Conservation (phyloP, 2,888 invertebrate genomes). For the Timandra comae region DNA sequence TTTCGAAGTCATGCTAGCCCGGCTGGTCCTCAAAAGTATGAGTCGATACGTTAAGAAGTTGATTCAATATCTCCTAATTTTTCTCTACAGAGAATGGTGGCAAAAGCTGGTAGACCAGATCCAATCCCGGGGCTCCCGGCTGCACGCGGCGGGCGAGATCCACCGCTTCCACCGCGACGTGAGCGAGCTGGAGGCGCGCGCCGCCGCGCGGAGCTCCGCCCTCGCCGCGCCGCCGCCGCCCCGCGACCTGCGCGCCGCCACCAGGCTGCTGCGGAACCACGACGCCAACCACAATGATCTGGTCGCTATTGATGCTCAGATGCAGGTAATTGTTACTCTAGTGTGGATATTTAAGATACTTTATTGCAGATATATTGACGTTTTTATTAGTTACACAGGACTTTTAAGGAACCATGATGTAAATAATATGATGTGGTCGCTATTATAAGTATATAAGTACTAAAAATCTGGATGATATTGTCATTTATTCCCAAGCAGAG, state of each 20-base stretch:
- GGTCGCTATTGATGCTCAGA: conserved; percentile 86
- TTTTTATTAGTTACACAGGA: too few species aligned
- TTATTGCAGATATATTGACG: too few species aligned
- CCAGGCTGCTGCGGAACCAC: conserved; percentile 89
- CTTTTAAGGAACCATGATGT: too few species aligned
- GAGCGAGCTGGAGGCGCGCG: conserved; percentile 91
- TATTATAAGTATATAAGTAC: too few species aligned
- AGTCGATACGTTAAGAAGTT: not conserved
- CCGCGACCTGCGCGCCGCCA: conserved; percentile 90
- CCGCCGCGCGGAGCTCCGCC: conserved; percentile 88
- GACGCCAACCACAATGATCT: conserved; percentile 96
- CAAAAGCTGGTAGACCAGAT: conserved; percentile 91
- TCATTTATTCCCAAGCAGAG: too few species aligned
- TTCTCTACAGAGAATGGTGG: conserved; percentile 90
- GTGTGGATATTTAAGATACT: too few species aligned
- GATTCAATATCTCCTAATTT: too few species aligned
- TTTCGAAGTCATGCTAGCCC: too few species aligned
- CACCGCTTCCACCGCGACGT: conserved; percentile 98
- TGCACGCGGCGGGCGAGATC: conserved; percentile 96
- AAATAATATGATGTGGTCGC: too few species aligned
- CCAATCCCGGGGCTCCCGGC: conserved; percentile 88
- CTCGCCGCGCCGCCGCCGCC: conserved; percentile 83
- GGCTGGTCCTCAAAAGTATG: too few species aligned
- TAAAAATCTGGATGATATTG: too few species aligned
- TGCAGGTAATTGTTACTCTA: conserved; percentile 35